Evolutionary conservation across 2,797 vertebrate species (phyloP).

Genomic region (Gallinago stenura): DNA sequence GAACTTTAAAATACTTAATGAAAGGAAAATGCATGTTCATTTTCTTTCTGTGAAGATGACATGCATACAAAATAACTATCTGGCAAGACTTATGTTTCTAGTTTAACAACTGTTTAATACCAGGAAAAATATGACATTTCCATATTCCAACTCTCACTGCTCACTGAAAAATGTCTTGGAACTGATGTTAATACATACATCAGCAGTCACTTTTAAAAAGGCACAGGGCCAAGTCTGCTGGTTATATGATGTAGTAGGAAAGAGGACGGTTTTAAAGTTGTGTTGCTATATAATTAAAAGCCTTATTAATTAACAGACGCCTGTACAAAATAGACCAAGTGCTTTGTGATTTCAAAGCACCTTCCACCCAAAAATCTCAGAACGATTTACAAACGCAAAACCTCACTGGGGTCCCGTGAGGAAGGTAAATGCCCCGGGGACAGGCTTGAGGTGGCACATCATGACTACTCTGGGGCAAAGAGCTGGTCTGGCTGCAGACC

Average conservation of each 20-base stretch:
- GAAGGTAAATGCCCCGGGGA: neutral
- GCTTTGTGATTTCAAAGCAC: neutral
- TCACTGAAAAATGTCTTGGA: constrained; percentile 28
- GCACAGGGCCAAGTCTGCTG: neutral
- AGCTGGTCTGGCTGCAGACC: neutral
- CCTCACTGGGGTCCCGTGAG: neutral
- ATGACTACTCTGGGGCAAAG: neutral
- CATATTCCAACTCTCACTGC: constrained; percentile 9
- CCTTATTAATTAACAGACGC: neutral
- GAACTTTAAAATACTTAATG: constrained; percentile 47
- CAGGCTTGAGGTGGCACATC: neutral
- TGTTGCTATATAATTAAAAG: neutral
- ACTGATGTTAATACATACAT: constrained; percentile 31
- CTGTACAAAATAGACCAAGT: neutral
- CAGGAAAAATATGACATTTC: constrained; percentile 53
- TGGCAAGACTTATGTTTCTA: constrained; percentile 32
- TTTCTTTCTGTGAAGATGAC: neutral
- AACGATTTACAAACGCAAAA: neutral
- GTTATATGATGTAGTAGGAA: constrained; percentile 29
- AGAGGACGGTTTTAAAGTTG: neutral
- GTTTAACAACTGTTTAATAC: constrained; percentile 49
- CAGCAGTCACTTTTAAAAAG: constrained; percentile 25
- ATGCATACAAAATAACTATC: constrained; percentile 16
- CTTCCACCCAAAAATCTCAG: neutral
- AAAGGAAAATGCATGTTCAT: constrained; percentile 39